Percentiles rank a stretch among this genome's conserved stretches.
These are phyloP conservation scores for Entomobrya multifasciata DNA, from an alignment of 2,888 invertebrate species.

Conservation along the genomic window DNA sequence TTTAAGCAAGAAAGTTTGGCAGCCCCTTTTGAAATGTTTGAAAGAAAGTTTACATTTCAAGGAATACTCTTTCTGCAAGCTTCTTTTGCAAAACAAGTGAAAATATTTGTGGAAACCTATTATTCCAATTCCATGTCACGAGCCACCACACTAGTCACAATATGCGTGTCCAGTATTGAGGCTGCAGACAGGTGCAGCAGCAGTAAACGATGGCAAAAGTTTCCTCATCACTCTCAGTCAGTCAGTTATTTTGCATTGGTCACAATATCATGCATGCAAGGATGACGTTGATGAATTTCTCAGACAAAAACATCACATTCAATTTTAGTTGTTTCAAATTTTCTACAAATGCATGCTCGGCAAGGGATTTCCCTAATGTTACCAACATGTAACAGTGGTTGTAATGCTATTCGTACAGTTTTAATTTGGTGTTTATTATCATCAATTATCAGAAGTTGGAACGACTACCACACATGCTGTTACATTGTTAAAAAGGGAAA, in stretches of 20 bases:
- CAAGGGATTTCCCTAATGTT: no score
- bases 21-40: no score
- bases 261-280: background rate
- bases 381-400: background rate
- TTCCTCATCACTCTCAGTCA: no score
- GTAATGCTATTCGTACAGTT: no score
- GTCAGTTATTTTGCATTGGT: background rate
- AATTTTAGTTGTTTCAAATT: background rate
- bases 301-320: conserved; percentile 4
- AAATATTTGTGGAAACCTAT: no score
- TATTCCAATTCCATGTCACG: no score
- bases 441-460: conserved; percentile 26
- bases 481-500: background rate
- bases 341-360: background rate
- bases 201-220: no score
- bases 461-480: background rate
- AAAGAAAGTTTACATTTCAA: background rate
- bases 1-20: no score
- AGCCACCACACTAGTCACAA: no score
- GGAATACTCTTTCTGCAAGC: background rate
- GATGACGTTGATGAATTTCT: conserved; percentile 45
- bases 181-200: no score
- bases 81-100: no score
- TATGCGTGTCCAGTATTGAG: background rate
- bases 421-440: conserved; percentile 1